Percentiles rank a stretch among this genome's conserved stretches.
phyloP scores from a whole-genome alignment of 2,113 vertebrate species.

The Apteryx owenii region DNA sequence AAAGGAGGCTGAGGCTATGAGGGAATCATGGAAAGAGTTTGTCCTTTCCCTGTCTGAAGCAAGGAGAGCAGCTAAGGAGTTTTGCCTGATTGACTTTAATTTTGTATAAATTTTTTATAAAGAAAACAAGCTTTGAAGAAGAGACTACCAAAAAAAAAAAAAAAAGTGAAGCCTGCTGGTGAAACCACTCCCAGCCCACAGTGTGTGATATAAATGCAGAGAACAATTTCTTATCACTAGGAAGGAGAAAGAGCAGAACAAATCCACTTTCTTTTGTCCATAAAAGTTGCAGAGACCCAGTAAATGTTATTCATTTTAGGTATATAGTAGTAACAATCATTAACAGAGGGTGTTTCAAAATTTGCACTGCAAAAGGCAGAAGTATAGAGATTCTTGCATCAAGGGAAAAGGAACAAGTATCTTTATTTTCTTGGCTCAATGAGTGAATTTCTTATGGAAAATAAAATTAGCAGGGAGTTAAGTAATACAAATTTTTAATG shows the following conservation, averaged over 20 bases:
- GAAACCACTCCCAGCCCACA: neutral
- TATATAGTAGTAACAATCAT: neutral
- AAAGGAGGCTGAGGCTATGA: neutral
- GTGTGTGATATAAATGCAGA: too few relatives aligned
- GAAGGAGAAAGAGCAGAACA: neutral
- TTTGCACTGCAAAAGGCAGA: neutral
- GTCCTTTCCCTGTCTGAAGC: neutral
- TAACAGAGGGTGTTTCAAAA: neutral
- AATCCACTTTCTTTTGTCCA: neutral
- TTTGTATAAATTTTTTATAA: neutral
- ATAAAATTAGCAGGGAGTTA: neutral
- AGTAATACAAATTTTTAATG: neutral
- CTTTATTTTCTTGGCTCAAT: neutral
- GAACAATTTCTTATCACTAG: neutral
- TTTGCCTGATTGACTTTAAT: neutral
- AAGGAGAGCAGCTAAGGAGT: neutral
- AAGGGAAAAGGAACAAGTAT: neutral
- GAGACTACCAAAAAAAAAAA: neutral
- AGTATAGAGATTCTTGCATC: neutral
- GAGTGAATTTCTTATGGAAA: neutral
- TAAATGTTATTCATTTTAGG: neutral
- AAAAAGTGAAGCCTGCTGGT: neutral
- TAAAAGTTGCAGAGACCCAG: neutral
- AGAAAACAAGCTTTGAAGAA: neutral
- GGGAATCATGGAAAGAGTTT: accelerated